Conservation (phyloP, 2,797 vertebrate species). For the Falco novaeseelandiae region DNA sequence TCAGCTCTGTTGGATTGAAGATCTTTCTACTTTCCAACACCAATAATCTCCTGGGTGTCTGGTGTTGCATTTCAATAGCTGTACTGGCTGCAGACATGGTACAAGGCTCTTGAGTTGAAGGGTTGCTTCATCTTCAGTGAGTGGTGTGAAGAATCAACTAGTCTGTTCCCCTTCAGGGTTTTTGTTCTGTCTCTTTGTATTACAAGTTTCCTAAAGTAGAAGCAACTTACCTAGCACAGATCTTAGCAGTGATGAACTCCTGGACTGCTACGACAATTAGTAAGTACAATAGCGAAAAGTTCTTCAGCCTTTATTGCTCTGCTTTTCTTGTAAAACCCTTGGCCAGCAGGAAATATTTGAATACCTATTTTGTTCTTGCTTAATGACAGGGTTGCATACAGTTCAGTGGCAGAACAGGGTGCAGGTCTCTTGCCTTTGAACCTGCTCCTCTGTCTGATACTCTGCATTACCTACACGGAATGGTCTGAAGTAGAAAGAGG, state of each 20-base stretch:
- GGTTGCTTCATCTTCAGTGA: not conserved
- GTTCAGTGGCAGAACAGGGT: not conserved
- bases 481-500: not conserved
- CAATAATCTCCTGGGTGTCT: not conserved
- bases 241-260: not conserved
- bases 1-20: not conserved
- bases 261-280: not conserved
- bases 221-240: not conserved
- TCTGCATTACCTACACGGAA: not conserved
- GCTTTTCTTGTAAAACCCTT: not conserved
- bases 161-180: not conserved
- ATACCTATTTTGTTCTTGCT: not conserved
- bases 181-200: not conserved
- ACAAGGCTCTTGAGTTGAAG: not conserved
- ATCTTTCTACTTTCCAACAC: not conserved
- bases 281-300: not conserved
- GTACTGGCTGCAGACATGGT: not conserved
- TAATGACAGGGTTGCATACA: not conserved
- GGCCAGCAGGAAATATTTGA: not conserved
- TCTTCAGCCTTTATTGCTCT: not conserved
- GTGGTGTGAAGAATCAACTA: not conserved
- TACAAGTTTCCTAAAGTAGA: not conserved
- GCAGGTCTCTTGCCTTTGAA: not conserved
- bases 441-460: not conserved
- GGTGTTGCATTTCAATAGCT: not conserved